Conservation (phyloP, 2,797 vertebrate genomes). For the Sebastes hubbsi region DNA sequence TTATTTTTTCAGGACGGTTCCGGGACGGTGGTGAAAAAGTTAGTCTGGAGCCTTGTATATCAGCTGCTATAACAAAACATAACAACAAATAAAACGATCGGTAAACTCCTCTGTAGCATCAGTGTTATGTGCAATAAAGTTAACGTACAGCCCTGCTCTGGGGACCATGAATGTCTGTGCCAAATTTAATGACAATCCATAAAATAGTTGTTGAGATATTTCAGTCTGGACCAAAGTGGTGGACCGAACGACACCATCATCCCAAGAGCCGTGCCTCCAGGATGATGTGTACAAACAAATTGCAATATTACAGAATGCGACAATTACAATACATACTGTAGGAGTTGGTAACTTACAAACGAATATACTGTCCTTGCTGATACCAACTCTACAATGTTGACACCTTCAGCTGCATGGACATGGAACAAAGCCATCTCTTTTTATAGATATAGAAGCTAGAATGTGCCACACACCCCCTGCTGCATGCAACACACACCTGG, state of each 20-base stretch:
- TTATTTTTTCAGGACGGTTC: no score
- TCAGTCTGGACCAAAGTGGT: background rate
- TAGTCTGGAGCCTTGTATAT: no score
- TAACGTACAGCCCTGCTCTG: no score
- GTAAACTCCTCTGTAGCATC: no score
- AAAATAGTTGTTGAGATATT: background rate
- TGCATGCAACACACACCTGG: background rate
- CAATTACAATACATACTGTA: background rate
- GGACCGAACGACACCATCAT: background rate
- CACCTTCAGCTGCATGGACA: background rate
- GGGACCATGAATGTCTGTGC: background rate
- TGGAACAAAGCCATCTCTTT: background rate
- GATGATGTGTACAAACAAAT: background rate
- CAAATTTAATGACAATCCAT: background rate
- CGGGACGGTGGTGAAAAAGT: no score
- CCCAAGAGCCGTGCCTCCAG: background rate
- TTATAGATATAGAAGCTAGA: background rate
- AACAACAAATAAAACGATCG: no score
- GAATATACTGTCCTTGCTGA: background rate
- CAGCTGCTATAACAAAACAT: no score
- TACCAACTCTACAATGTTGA: background rate
- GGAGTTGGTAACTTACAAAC: background rate
- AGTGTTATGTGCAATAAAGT: no score
- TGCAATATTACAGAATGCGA: background rate
- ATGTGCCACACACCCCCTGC: background rate